Percentiles rank a stretch among this genome's conserved stretches.
These are phyloP conservation scores for Eilema sororculum DNA, from an alignment of 2,888 invertebrate species.

Conservation along the genomic window DNA sequence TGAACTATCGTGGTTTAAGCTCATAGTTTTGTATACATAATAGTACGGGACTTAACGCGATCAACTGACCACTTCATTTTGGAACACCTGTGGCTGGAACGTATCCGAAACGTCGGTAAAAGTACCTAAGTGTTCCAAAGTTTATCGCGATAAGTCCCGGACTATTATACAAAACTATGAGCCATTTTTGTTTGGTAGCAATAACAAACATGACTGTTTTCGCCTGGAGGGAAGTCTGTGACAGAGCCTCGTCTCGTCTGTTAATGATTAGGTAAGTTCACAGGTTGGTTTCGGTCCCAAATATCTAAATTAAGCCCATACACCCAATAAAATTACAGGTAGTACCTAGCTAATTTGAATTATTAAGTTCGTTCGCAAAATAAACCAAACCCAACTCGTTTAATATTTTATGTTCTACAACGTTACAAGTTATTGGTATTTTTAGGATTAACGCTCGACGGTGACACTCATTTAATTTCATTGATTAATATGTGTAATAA, in stretches of 20 bases:
- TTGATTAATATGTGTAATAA: conserved; percentile 25
- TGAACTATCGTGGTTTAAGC: no score
- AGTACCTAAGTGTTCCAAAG: no score
- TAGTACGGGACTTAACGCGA: no score
- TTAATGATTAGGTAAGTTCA: neutral
- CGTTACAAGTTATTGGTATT: conserved; percentile 13
- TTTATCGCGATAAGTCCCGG: no score
- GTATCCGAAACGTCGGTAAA: no score
- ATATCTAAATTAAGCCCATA: neutral
- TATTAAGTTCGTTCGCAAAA: conserved; percentile 7
- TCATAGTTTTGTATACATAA: no score
- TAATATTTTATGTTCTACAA: conserved; percentile 11
- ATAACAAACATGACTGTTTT: no score
- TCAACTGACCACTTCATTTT: no score
- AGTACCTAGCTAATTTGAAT: neutral
- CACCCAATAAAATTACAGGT: neutral
- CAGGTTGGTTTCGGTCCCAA: neutral
- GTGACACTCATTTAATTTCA: conserved; percentile 14
- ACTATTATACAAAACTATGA: no score
- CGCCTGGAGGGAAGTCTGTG: neutral
- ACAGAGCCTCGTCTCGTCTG: neutral
- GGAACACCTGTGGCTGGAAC: no score
- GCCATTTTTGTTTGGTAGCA: no score
- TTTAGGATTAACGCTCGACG: neutral
- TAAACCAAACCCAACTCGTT: conserved; percentile 5